Base-by-base conservation (phyloP, 2,113 vertebrate species). In the Paramisgurnus dabryanus region DNA sequence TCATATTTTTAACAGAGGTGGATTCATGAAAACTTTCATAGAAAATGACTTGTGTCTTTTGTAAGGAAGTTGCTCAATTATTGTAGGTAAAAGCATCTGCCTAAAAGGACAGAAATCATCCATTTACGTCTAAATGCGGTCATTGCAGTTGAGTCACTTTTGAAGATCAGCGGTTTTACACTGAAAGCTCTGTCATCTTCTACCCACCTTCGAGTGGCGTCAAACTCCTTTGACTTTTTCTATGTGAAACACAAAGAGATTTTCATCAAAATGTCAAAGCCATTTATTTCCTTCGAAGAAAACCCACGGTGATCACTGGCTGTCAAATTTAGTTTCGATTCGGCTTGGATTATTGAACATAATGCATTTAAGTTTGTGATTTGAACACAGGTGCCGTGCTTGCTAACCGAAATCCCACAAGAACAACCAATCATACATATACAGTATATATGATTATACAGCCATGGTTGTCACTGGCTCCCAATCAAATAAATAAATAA, bases 71-170 rank as follows among this genome's bases (percentile, higher is more conserved):
- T 57, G 50, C 3, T 15, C 15, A 12, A 55, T 57, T 57, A 40
- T 71, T 71, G 49, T 50, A 6, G 22, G 22, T 53, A 53, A 70
- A 69, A 70, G 22, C 50, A 12, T 69, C 40, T 57, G 39, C 40
- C 4, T 71, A 55, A 13, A 39, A n/a, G 47, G 27, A 27, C 27
- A 55, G 22, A 71, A 71, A 55, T 71, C 10, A 50, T 4, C 49
- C 49, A 50, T 50, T 50, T 12, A 50, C 3, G 3, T 50, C 10
- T 50, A 50, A 50, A 50, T 12, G 27, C 12, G 49, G 49, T 50
- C 49, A 4, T 9, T 50, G 3, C 49, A 50, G 49, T 50, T 50
- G 49, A 50, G 68, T 55, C 47, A 55, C 68, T 55, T 53, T 39
- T 6, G 22, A 49, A 55, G 68, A 70, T 70, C 27, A 15, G 6